Percentiles rank a stretch among this genome's conserved stretches.
Evolutionary conservation across 2,113 vertebrate genomes (phyloP).

Genomic region (Megalops atlanticus): DNA sequence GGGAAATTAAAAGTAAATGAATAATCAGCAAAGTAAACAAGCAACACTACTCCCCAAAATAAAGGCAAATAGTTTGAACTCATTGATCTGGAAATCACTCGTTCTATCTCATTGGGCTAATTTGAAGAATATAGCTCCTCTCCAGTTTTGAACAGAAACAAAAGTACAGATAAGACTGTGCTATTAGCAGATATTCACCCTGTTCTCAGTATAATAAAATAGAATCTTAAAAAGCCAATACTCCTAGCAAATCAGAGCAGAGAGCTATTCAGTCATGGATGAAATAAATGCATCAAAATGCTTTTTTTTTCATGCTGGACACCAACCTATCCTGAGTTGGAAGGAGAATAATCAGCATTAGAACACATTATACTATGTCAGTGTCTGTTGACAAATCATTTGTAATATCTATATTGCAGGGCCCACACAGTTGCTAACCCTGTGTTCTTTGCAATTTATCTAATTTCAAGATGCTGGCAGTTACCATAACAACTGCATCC

Average conservation of each 20-base stretch:
- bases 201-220: conserved; percentile 2
- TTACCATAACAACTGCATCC: conserved; percentile 30
- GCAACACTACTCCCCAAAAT: background rate
- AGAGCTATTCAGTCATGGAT: background rate
- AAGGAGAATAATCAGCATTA: background rate
- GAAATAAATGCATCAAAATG: background rate
- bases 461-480: conserved; percentile 11
- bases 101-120: background rate
- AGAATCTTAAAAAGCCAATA: background rate
- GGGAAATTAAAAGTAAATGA: conserved; percentile 1
- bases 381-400: conserved; percentile 9
- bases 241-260: background rate
- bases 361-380: conserved; percentile 18
- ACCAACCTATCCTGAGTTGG: background rate
- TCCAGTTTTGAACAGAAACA: background rate
- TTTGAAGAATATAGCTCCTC: background rate
- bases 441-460: conserved; percentile 13
- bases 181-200: background rate
- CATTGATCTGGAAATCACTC: background rate
- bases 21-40: background rate
- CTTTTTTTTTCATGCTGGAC: background rate
- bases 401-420: background rate
- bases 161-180: background rate
- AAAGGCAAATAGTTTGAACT: background rate
- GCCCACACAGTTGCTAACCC: background rate